Base-by-base conservation (phyloP, 1,140 invertebrate species). In the Drosophila teissieri region DNA sequence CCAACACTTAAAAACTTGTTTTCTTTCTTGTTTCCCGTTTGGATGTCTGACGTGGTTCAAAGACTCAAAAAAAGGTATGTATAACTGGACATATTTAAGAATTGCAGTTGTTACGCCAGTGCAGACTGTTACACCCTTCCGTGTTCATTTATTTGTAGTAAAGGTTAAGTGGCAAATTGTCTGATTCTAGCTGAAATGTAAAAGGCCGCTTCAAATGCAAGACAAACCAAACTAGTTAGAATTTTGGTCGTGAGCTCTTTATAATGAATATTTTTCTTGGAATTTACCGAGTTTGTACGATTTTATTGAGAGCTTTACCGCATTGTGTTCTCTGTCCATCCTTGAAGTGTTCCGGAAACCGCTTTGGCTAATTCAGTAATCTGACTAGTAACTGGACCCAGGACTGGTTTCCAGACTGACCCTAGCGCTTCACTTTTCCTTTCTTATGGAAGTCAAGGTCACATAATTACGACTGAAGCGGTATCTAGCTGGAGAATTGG, bases 391-490 rank as follows among this genome's bases (percentile, higher is more conserved):
- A 42, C 27, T 58, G 27, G 4, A 31, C 10, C n/a, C 4, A 40
- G 44, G 74, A 86, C 82, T 75, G 83, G 83, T 86, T 86, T 85
- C 64, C 40, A 57, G 42, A 65, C 51, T 36, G 36, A 46, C 44
- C 37, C 37, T 34, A 61, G 60, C 56, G 52, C 67, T 72, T 78
- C 80, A 83, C 84, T 89, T 88, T 89, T 89, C 67, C 84, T 89
- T 83, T 88, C 53, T 52, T 70, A 88, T 83, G 72, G 80, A 64
- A 88, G 84, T 89, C 84, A 88, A 88, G 84, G 84, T 88, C 77
- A 61, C 24, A 19, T 37, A 68, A 42, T 63, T 81, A 64, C 42
- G 55, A 15, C 48, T 45, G 22, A 15, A 49, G 45, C 31, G 37
- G 15, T 36, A n/a, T 31, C 24, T 42, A 44, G 22, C 12, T 24